Conservation (phyloP, 2,888 invertebrate genomes). For the Quadroppia sp. region DNA sequence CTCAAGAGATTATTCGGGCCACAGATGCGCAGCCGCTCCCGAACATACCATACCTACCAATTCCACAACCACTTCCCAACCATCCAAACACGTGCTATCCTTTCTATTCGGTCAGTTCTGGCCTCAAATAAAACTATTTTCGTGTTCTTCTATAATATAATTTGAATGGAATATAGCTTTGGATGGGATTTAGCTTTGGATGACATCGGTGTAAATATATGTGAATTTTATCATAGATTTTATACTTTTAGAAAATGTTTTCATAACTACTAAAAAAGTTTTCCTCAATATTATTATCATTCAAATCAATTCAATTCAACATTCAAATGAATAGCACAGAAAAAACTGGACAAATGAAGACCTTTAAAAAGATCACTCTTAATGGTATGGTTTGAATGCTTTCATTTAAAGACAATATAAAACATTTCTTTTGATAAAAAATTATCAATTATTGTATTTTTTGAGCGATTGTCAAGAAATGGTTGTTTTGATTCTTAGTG, state of each 20-base stretch:
- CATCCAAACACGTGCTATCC: neutral
- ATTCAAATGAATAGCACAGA: no score
- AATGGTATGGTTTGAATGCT: no score
- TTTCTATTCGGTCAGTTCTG: neutral
- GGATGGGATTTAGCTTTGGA: neutral
- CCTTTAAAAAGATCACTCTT: no score
- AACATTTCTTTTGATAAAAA: no score
- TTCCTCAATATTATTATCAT: neutral
- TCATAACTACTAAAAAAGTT: no score
- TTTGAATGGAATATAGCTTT: neutral
- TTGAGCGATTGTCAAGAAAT: no score
- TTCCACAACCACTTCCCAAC: neutral
- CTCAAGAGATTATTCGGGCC: conserved; percentile 14
- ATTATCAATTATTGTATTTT: no score
- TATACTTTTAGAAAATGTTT: neutral
- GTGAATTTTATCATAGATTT: neutral
- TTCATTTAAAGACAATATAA: no score
- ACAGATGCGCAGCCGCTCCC: neutral
- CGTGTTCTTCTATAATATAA: neutral
- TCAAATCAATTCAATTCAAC: neutral
- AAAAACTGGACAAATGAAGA: no score
- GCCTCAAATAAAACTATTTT: neutral
- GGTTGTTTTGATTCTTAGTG: no score
- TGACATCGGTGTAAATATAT: neutral
- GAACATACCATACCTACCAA: neutral